Evolutionary conservation across 1,140 invertebrate species (phyloP).

Genomic region (Heliconius hewitsoni): DNA sequence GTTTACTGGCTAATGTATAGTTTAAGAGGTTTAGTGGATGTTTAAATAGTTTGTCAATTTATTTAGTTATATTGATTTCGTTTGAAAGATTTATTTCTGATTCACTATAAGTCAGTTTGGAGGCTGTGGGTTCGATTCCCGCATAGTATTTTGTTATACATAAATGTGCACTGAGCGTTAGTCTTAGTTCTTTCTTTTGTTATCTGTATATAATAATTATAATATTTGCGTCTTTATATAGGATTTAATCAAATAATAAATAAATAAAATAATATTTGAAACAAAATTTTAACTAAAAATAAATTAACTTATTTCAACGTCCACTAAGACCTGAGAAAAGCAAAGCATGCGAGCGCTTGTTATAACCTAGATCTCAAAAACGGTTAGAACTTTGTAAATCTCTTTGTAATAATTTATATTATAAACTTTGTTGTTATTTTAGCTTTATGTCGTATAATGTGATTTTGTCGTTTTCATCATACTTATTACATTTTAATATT

Average conservation of each 20-base stretch:
- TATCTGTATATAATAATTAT: too few relatives aligned
- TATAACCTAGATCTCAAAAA: conserved; percentile 20
- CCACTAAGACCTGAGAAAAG: conserved; percentile 26
- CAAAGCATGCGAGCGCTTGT: conserved; percentile 40
- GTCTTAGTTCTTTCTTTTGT: too few relatives aligned
- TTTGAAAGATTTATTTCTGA: neutral
- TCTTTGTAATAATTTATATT: conserved; percentile 9
- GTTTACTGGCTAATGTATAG: conserved; percentile 48
- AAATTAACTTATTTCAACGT: neutral
- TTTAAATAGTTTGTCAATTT: neutral
- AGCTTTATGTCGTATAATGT: neutral
- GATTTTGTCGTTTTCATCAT: neutral
- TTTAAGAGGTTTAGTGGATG: neutral
- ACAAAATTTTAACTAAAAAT: neutral
- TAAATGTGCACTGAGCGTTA: too few relatives aligned
- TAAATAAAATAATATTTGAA: neutral
- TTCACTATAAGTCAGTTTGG: too few relatives aligned
- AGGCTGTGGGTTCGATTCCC: too few relatives aligned
- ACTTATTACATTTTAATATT: neutral
- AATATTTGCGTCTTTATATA: too few relatives aligned
- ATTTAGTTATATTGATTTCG: neutral
- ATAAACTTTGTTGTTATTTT: neutral
- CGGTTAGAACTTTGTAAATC: conserved; percentile 9
- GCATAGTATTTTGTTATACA: too few relatives aligned
- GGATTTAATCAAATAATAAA: too few relatives aligned